Evolutionary conservation across 2,888 invertebrate species (phyloP), one percentile per base, ranked within the genome.

Genomic region (Altica lythri): DNA sequence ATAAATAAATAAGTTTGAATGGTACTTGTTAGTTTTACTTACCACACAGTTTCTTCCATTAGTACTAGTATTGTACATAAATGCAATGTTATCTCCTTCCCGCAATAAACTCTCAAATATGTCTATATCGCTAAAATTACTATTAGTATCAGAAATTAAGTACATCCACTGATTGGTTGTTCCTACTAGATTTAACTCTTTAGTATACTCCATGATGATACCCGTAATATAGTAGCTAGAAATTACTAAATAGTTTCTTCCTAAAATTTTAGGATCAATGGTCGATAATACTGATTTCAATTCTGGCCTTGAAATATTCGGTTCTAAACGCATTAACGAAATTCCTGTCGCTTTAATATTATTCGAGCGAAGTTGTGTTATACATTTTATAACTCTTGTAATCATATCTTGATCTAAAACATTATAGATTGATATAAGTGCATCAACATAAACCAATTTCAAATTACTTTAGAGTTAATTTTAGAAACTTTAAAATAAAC

Each of bases 111-210:
- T 80, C 32, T 82, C 77, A 16, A 87, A 79, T 12, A 77, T 76
- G 0, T 81, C 74, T 3, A 86, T 69, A 66, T 86, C 83, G 1
- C 78, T 77, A 2, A 77, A 75, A 2, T 74, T 74, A 0, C 65
- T 68, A 50, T 80, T 75, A 0, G 82, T 83, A 52, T 89, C 86
- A 0, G 87, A 80, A 44, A 91, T 78, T 27, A 91, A 79, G 70
- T 89, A 92, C n/a, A 92, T 72, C 92, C 92, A 92, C 69, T 92
- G 90, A 58, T 85, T 89, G 63, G 78, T 80, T 0, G 89, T 86
- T 66, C 86, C 82, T 0, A 88, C 84, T 80, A 92, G 81, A 27
- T 79, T 77, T 43, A 86, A 73, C 0, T 81, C 77, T 35, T 86
- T 84, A 0, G 89, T 89, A 2, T 83, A 81, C 67, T 88, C 86